Evolutionary conservation across 1,140 invertebrate species (phyloP).

Genomic region (Camponotus floridanus): DNA sequence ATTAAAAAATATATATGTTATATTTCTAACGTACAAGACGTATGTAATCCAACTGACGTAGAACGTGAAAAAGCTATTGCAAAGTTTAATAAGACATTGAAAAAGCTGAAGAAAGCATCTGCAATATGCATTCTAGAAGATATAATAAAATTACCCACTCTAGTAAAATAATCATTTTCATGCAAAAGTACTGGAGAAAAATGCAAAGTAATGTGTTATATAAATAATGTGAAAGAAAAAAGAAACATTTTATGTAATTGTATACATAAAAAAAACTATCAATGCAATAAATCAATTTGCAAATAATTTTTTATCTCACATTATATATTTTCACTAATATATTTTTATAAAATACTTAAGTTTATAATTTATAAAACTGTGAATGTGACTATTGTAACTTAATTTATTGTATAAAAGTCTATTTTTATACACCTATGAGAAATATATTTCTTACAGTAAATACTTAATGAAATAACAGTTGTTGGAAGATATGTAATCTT

Average conservation of each 20-base stretch:
- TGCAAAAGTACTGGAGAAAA: background rate
- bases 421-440: slow-evolving; percentile 36
- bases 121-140: slow-evolving; percentile 74
- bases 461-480: slow-evolving; percentile 17
- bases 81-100: slow-evolving; percentile 84
- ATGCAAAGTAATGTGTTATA: background rate
- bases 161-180: slow-evolving; percentile 18
- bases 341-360: background rate
- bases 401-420: slow-evolving; percentile 44
- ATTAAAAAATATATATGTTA: slow-evolving; percentile 78
- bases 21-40: background rate
- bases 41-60: background rate
- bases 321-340: background rate
- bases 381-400: background rate
- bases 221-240: background rate
- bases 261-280: background rate
- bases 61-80: slow-evolving; percentile 78
- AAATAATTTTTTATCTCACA: background rate
- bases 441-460: slow-evolving; percentile 39
- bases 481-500: slow-evolving; percentile 36
- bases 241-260: background rate
- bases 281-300: background rate
- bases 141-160: slow-evolving; percentile 72
- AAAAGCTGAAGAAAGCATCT: slow-evolving; percentile 82
- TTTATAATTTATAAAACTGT: slow-evolving; percentile 15